Percentiles rank a stretch among this genome's conserved stretches.
Conservation (phyloP, 2,113 vertebrate genomes). For the Oryzias celebensis region DNA sequence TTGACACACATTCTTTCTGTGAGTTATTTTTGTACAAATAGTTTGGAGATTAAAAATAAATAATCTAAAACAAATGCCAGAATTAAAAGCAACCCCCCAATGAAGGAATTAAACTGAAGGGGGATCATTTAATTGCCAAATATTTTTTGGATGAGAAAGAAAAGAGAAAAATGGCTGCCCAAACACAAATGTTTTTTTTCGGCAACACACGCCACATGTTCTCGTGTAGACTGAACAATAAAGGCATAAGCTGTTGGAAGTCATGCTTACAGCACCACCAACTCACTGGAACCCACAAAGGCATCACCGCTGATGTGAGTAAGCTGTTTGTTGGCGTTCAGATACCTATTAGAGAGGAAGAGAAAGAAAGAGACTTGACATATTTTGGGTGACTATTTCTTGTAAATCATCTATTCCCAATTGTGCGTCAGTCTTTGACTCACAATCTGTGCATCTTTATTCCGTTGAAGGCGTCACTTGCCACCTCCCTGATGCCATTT, state of each 20-base stretch:
- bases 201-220: conserved; percentile 13
- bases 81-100: too few species aligned
- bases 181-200: too few species aligned
- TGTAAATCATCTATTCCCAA: conserved; percentile 11
- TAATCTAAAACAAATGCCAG: too few species aligned
- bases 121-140: too few species aligned
- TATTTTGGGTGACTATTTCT: not conserved
- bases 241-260: conserved; percentile 47
- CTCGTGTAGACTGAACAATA: conserved; percentile 44
- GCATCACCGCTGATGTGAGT: conserved; percentile 83
- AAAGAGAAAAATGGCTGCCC: too few species aligned
- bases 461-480: conserved; percentile 90
- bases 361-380: conserved; percentile 5
- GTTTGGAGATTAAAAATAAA: too few species aligned
- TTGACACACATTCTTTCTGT: too few species aligned
- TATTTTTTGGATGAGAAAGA: too few species aligned
- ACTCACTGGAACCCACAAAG: conserved; percentile 88
- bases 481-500: conserved; percentile 91
- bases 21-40: too few species aligned
- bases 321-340: conserved; percentile 88
- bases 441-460: conserved; percentile 90
- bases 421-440: conserved; percentile 59
- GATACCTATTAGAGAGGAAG: conserved; percentile 72
- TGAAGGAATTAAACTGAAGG: too few species aligned
- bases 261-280: conserved; percentile 89